Evolutionary conservation across 1,140 invertebrate species (phyloP).

Genomic region (Drosophila eugracilis): DNA sequence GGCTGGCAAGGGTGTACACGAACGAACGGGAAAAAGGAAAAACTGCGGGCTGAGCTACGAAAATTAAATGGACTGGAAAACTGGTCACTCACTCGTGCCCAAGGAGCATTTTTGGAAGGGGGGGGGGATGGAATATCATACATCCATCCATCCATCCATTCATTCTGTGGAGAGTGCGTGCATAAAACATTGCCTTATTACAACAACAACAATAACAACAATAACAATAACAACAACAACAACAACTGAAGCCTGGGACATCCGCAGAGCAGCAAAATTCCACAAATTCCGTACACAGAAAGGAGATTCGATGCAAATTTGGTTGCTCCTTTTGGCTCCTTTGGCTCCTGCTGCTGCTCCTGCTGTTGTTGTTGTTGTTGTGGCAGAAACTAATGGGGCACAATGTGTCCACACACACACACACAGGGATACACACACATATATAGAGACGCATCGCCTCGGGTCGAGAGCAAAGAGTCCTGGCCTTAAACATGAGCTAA

Average conservation of each 20-base stretch:
- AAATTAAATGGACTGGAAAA: constrained; percentile 81
- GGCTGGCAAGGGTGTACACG: background rate
- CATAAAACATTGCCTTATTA: constrained; percentile 81
- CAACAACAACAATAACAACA: constrained; percentile 39
- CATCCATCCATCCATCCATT: constrained; percentile 24
- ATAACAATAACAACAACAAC: constrained; percentile 4
- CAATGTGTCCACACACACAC: constrained; percentile 76
- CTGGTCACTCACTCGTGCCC: constrained; percentile 49
- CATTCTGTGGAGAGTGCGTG: constrained; percentile 61
- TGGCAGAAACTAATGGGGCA: constrained; percentile 77
- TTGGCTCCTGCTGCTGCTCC: constrained; percentile 8
- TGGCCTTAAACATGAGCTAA: constrained; percentile 82
- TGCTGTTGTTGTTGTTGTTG: constrained; percentile 52
- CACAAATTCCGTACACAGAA: constrained; percentile 50
- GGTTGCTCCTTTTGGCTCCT: constrained; percentile 45
- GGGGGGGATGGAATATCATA: constrained; percentile 20
- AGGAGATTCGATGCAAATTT: constrained; percentile 73
- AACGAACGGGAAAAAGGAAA: constrained; percentile 36
- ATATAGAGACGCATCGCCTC: constrained; percentile 12
- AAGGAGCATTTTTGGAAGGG: constrained; percentile 12
- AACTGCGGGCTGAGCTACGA: constrained; percentile 67
- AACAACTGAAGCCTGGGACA: constrained; percentile 16
- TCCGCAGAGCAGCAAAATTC: constrained; percentile 20
- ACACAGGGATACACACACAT: constrained; percentile 3
- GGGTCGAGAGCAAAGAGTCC: constrained; percentile 45